Percentiles rank a stretch among this genome's conserved stretches.
These are phyloP conservation scores for Parnassius apollo DNA, from an alignment of 2,888 invertebrate genomes.

Conservation along the genomic window DNA sequence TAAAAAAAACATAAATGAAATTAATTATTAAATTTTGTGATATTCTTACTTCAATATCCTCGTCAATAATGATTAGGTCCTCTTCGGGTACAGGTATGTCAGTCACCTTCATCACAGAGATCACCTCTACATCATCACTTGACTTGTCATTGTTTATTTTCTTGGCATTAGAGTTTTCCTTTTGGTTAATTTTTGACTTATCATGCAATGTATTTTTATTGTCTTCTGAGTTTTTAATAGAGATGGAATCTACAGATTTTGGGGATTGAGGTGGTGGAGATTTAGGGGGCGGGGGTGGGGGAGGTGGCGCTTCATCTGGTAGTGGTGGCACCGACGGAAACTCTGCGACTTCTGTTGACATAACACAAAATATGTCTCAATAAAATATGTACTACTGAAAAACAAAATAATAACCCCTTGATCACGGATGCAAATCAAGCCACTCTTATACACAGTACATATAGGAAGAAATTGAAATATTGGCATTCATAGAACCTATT, in stretches of 20 bases:
- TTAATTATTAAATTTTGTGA: background rate
- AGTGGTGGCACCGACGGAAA: constrained; percentile 71
- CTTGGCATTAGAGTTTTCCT: constrained; percentile 15
- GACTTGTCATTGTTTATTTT: constrained; percentile 23
- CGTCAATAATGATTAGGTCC: constrained; percentile 52
- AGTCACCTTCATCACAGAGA: constrained; percentile 48
- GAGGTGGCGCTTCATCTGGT: constrained; percentile 68
- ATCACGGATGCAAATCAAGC: background rate
- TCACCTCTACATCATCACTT: constrained; percentile 46
- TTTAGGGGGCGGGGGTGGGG: constrained; percentile 45
- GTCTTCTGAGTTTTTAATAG: background rate
- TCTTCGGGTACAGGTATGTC: constrained; percentile 57
- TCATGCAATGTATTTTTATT: background rate
- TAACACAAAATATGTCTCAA: background rate
- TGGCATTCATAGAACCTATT: no score
- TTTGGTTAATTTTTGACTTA: constrained; percentile 7
- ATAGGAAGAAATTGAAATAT: no score
- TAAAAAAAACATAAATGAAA: no score
- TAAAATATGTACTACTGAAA: background rate
- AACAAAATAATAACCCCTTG: background rate
- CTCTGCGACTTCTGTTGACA: constrained; percentile 49
- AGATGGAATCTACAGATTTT: background rate
- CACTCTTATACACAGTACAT: background rate
- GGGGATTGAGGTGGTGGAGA: constrained; percentile 18
- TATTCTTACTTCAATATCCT: constrained; percentile 45